Base-by-base conservation (phyloP, 2,888 invertebrate species). In the Drosophila mayaguana region DNA sequence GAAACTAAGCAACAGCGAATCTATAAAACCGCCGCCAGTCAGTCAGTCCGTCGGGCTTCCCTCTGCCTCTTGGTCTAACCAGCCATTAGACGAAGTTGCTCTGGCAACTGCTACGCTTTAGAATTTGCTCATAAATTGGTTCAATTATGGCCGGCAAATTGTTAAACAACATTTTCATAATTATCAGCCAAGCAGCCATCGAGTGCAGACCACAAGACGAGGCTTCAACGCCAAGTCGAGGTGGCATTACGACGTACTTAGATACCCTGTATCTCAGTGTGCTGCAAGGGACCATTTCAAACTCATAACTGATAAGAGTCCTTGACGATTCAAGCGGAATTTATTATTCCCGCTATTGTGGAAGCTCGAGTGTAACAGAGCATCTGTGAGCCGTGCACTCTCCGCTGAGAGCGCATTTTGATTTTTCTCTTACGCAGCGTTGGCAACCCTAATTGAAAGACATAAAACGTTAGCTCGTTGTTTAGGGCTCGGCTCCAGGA, bases 361-460 rank as follows among this genome's bases (percentile, higher is more conserved):
- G 20, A 2, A 45, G 9, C n/a, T n/a, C 1, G 6, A 18, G n/a
- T 18, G 0, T 0, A 45, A 45, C 3, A 38, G 38, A 18, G 54
- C n/a, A 54, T 54, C 7, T 54, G n/a, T 8, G 11, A 25, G 54
- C 25, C 40, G 54, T 28, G 1, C 54, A 25, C 4, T 4, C 20
- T 14, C 3, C n/a, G 28, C 7, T n/a, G 11, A 2, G n/a, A n/a
- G 25, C 3, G 11, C 6, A 32, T 43, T 45, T 56, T 34, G 42
- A 11, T 34, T 43, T 43, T 56, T 56, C 56, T 22, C 56, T 45
- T 59, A 56, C 56, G 63, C 54, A 38, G 42, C 64, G 64, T 65
- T 80, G 75, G 68, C 72, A 78, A 79, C 78, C 67, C 79, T 81
- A 74, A 82, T 82, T 84, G 81, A 66, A 74, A 79, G 81, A 79